These are phyloP conservation scores for Actenoides hombroni DNA, from an alignment of 2,113 vertebrate genomes.

Conservation along the genomic window DNA sequence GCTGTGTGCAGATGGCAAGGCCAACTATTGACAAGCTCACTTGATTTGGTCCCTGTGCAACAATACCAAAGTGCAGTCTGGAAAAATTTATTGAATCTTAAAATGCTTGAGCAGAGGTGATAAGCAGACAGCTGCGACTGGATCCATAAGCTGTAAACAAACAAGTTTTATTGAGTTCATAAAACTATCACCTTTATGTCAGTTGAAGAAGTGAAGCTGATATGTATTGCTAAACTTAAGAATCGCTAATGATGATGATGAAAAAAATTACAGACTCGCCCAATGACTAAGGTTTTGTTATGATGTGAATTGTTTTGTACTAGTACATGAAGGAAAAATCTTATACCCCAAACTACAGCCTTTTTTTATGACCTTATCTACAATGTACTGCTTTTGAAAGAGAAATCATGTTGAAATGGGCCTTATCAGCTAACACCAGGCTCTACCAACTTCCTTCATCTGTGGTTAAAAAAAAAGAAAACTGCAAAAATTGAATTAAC, in stretches of 20 bases:
- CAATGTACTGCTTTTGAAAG: background rate
- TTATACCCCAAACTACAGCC: background rate
- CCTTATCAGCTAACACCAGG: conserved; percentile 9
- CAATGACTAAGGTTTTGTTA: background rate
- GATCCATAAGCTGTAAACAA: background rate
- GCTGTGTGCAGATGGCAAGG: background rate
- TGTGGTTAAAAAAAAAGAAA: background rate
- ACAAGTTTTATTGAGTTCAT: background rate
- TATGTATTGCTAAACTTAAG: background rate
- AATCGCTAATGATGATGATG: background rate
- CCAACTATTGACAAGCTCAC: background rate
- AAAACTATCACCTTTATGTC: background rate
- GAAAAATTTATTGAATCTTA: background rate
- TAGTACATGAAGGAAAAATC: background rate
- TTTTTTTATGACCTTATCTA: background rate
- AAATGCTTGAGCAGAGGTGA: background rate
- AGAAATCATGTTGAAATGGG: background rate
- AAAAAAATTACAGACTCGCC: background rate
- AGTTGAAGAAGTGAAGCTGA: background rate
- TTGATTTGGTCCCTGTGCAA: conserved; percentile 14
- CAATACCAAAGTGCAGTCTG: background rate
- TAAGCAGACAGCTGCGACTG: background rate
- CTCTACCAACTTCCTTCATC: background rate
- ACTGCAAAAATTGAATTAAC: background rate
- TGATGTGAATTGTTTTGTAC: background rate